Base-by-base conservation (phyloP, 2,888 invertebrate species). In the Ennomos quercinarius region DNA sequence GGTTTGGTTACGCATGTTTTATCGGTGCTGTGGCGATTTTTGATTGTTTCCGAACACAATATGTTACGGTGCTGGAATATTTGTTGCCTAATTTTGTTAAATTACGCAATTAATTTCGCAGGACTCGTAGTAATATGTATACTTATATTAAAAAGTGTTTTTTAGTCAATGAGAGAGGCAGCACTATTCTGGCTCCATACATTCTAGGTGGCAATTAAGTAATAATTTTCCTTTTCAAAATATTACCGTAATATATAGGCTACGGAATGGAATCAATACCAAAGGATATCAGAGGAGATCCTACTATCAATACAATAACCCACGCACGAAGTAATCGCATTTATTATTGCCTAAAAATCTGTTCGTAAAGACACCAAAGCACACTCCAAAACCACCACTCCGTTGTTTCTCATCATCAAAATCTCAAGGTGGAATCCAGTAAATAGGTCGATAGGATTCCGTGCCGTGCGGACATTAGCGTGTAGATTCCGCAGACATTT, bases 401-500 rank as follows among this genome's bases (percentile, higher is more conserved):
- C 2, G n/a, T 47, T 53, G 40, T 12, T 51, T 43, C 48, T 42
- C 37, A 41, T 37, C 10, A 45, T 41, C 4, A 36, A 47, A 70
- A 63, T 63, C 63, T 65, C 54, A 66, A 69, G 53, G 50, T 61
- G 57, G 61, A 60, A 54, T 66, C 61, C 63, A 61, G 75, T 76
- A 86, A 84, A 66, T 87, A 81, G 86, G 89, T 81, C 86, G 81
- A 71, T 63, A 71, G 72, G 56, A 61, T 84, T 72, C 70, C 90
- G 88, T 89, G 90, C 63, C 65, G 38, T 39, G 56, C 52, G 56
- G 66, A 68, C 85, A 81, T 90, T 90, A 86, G 88, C 88, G 84
- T 86, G 88, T 65, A 70, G 67, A 77, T 76, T 76, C 73, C 68
- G 64, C 66, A 66, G 71, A 74, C 80, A 81, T 87, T 87, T 88